These are phyloP conservation scores for Fragum sueziense DNA, from an alignment of 2,888 invertebrate genomes.

Conservation along the genomic window DNA sequence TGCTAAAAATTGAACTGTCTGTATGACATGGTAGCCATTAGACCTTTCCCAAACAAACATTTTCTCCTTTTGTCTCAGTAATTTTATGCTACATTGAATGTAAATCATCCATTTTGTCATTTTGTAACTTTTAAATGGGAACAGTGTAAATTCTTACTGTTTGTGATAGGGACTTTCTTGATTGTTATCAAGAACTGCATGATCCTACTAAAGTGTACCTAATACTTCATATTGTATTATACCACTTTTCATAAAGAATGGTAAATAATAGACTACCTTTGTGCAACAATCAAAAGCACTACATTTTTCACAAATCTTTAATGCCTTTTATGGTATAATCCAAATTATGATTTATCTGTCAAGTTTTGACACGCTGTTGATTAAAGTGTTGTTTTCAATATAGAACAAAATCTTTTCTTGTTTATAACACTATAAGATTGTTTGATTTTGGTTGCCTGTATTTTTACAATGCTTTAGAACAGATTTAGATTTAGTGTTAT, in stretches of 20 bases:
- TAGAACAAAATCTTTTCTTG: background rate
- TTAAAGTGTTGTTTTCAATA: constrained; percentile 2
- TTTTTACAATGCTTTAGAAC: background rate
- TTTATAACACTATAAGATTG: background rate
- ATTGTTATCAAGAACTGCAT: too few relatives aligned
- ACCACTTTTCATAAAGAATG: too few relatives aligned
- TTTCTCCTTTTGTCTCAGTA: constrained; percentile 7
- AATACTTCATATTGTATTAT: too few relatives aligned
- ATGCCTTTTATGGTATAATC: background rate
- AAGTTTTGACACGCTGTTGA: background rate
- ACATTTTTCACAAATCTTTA: background rate
- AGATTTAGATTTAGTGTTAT: too few relatives aligned
- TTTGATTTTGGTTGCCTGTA: background rate
- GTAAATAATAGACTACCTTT: too few relatives aligned
- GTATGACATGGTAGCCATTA: too few relatives aligned
- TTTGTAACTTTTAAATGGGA: too few relatives aligned
- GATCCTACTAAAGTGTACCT: too few relatives aligned
- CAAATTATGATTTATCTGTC: constrained; percentile 3
- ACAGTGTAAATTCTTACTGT: too few relatives aligned
- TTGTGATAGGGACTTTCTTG: too few relatives aligned
- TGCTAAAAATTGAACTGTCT: too few relatives aligned
- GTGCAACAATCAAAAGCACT: background rate
- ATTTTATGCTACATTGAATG: background rate
- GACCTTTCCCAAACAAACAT: background rate
- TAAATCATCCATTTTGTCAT: background rate